Percentiles rank a stretch among this genome's conserved stretches.
Conservation (phyloP, 2,797 vertebrate species). For the Lepus oiostolus region DNA sequence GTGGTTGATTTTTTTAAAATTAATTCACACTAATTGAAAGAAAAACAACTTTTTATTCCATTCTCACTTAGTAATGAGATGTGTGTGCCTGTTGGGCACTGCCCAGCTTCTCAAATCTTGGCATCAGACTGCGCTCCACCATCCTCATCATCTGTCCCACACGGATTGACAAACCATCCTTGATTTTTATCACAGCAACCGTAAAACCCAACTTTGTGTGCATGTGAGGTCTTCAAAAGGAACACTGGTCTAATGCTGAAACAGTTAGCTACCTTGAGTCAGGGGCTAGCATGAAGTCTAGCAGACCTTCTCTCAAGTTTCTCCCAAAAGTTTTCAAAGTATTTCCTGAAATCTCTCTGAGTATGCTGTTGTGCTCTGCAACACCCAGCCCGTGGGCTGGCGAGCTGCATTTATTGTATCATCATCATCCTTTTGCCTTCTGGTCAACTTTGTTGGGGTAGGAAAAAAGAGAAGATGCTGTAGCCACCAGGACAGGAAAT, state of each 20-base stretch:
- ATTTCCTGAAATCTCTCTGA: no score
- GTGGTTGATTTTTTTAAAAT: neutral
- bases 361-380: neutral
- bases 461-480: neutral
- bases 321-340: conserved; percentile 47
- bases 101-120: neutral
- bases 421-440: conserved; percentile 8
- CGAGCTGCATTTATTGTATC: neutral
- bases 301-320: neutral
- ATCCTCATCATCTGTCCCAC: neutral
- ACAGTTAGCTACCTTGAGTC: neutral
- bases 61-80: neutral
- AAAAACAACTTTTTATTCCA: neutral
- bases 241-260: neutral
- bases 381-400: neutral
- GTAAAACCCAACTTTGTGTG: conserved; percentile 50
- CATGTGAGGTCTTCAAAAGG: neutral
- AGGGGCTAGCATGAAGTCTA: neutral
- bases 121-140: neutral
- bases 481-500: neutral
- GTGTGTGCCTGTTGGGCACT: neutral
- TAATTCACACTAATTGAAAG: neutral
- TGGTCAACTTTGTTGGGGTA: neutral
- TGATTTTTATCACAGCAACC: neutral
- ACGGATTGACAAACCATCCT: neutral